Evolutionary conservation across 2,888 invertebrate species (phyloP).

Genomic region (Parelbella ahira): DNA sequence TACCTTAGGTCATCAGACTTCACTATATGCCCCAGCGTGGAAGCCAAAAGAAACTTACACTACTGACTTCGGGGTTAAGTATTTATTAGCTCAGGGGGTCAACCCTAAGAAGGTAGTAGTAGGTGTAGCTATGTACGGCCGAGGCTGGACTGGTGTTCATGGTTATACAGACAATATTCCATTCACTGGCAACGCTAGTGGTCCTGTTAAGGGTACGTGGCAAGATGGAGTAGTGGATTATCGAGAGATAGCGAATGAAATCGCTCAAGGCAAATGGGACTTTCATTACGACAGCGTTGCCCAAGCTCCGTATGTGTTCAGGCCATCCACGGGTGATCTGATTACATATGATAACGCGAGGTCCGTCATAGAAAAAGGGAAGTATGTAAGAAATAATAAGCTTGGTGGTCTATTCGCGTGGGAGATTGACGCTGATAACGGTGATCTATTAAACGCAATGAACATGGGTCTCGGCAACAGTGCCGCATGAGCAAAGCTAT

Average conservation of each 20-base stretch:
- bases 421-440: slow-evolving; percentile 75
- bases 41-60: slow-evolving; percentile 70
- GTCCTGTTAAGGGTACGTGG: slow-evolving; percentile 72
- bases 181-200: slow-evolving; percentile 69
- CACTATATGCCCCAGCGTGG: slow-evolving; percentile 67
- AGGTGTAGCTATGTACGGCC: slow-evolving; percentile 73
- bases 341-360: slow-evolving; percentile 70
- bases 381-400: slow-evolving; percentile 71
- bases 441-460: slow-evolving; percentile 71
- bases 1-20: slow-evolving; percentile 66
- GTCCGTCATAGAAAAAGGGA: slow-evolving; percentile 70
- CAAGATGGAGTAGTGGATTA: slow-evolving; percentile 75
- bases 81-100: slow-evolving; percentile 68
- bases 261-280: slow-evolving; percentile 67
- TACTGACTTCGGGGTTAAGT: slow-evolving; percentile 71
- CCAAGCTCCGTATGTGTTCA: slow-evolving; percentile 72
- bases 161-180: slow-evolving; percentile 59
- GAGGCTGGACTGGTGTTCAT: slow-evolving; percentile 72
- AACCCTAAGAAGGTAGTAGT: slow-evolving; percentile 68
- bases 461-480: slow-evolving; percentile 70
- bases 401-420: slow-evolving; percentile 71
- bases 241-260: slow-evolving; percentile 66
- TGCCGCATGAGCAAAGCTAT: slow-evolving; percentile 33
- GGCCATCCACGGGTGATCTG: slow-evolving; percentile 62
- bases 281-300: slow-evolving; percentile 69